Base-by-base conservation (phyloP, 2,888 invertebrate species). In the Lasius fuliginosus region DNA sequence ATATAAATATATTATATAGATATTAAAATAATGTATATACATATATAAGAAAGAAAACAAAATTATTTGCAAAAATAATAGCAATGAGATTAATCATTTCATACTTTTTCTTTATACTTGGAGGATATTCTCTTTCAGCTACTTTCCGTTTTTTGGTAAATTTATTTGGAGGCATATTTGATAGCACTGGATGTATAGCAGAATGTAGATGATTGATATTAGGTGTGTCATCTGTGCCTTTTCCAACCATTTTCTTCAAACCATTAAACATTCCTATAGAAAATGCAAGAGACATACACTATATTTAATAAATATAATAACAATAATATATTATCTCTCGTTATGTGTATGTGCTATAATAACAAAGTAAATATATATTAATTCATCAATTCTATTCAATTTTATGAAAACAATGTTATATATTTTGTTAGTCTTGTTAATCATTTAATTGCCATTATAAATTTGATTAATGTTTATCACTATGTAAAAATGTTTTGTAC, bases 201-300 rank as follows among this genome's bases (percentile, higher is more conserved):
- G 85, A 73, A 27, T 87, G 88, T 73, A 89, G 90, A 87, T 85
- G 89, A 83, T 91, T 90, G 42, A 76, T 83, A 69, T 30, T 68
- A 77, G 90, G 90, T 56, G 68, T 27, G 56, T 87, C 90, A 87
- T 96, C 96, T 0, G 96, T 95, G 88, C 95, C 96, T 79, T 97
- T 97, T 0, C 97, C 96, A 11, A 98, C 98, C 95, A 98, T 97
- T 95, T 97, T 98, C 91, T 97, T 97, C 40, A 98, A 95, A 4
- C 98, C 98, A 93, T 96, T 97, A 84, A 98, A 96, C 96, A 98
- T 97, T 92, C 97, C 97, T 97, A 91, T 60, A 92, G 92, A 85
- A 85, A 88, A 91, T 76, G 62, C 27, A 65, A 40, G 23, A 49
- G 23, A 49, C 23, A 73, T 81, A 88, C 40, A 86, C 58, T 71